phyloP scores from a whole-genome alignment of 1,140 invertebrate genomes.

The Popillia japonica region DNA sequence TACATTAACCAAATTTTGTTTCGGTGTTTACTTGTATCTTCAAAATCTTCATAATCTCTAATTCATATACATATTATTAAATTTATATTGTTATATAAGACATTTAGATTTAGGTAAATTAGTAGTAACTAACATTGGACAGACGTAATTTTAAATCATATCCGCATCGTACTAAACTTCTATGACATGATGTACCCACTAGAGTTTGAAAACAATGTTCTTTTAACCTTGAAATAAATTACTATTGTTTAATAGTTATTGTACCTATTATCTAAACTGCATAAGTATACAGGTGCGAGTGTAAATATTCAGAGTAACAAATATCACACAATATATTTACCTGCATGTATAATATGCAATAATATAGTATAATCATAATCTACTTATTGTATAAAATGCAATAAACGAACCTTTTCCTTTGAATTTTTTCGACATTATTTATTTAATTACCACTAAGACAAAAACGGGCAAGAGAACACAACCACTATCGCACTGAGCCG shows the following conservation, averaged over 20 bases:
- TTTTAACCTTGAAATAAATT: slow-evolving; percentile 26
- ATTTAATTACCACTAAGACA: not conserved
- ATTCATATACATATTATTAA: no score
- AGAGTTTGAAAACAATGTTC: slow-evolving; percentile 24
- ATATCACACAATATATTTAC: no score
- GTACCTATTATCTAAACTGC: not conserved
- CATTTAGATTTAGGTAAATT: no score
- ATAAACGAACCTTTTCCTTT: slow-evolving; percentile 14
- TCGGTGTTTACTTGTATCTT: no score
- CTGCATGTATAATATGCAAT: no score
- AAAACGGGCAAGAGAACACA: slow-evolving; percentile 11
- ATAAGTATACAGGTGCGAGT: not conserved
- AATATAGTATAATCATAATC: not conserved
- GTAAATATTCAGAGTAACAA: not conserved
- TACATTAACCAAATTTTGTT: no score
- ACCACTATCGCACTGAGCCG: not conserved
- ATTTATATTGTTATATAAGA: no score
- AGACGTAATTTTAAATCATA: not conserved
- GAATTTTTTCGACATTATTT: slow-evolving; percentile 10
- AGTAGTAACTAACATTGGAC: no score
- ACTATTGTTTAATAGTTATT: slow-evolving; percentile 7
- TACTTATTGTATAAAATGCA: not conserved
- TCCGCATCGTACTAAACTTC: not conserved
- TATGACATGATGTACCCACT: not conserved
- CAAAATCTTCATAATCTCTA: no score